These are phyloP conservation scores for Callipepla squamata DNA, from an alignment of 2,113 vertebrate species.

Conservation along the genomic window DNA sequence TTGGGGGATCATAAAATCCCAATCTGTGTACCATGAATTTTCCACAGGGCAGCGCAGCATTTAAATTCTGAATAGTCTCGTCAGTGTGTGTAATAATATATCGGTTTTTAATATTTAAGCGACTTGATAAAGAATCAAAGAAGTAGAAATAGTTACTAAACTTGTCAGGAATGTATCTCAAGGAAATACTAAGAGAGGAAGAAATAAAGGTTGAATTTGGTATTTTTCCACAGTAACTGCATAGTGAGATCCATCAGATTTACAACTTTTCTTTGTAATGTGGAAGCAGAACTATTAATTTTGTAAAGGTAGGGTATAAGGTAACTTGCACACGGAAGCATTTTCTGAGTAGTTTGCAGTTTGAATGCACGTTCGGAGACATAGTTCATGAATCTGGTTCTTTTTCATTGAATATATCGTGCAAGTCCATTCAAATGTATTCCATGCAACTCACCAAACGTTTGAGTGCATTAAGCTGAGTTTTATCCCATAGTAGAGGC, in stretches of 20 bases:
- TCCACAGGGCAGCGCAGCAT: neutral
- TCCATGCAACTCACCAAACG: neutral
- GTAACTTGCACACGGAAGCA: neutral
- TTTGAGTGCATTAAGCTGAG: neutral
- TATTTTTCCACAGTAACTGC: neutral
- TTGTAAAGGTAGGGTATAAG: neutral
- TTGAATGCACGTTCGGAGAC: fast-evolving
- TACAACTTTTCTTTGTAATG: neutral
- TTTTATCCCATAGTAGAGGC: neutral
- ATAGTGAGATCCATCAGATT: neutral
- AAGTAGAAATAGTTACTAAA: neutral
- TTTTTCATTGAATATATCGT: neutral
- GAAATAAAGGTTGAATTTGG: neutral
- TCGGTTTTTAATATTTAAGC: neutral
- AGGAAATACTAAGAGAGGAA: neutral
- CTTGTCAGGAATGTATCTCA: neutral
- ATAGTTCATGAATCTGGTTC: neutral
- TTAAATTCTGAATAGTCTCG: neutral
- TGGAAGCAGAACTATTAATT: neutral
- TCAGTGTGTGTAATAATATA: neutral
- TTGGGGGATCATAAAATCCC: neutral
- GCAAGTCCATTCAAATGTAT: neutral
- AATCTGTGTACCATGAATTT: neutral
- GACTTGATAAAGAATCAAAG: neutral
- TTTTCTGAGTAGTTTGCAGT: neutral